These are phyloP conservation scores for Panagrolaimus sp. DNA, from an alignment of 1,140 invertebrate genomes.

Conservation along the genomic window DNA sequence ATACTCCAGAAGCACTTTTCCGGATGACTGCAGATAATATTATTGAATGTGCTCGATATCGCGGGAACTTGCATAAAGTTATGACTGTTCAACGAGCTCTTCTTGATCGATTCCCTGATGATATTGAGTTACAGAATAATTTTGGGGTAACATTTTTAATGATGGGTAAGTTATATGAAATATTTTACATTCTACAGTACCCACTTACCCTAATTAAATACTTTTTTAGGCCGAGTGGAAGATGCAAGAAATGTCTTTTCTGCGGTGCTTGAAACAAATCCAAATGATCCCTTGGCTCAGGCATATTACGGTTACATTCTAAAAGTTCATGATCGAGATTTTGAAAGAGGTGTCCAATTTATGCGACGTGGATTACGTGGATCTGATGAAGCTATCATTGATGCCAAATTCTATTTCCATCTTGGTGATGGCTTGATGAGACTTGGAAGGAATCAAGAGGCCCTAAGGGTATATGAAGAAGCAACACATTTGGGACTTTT, in stretches of 20 bases:
- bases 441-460: constrained; percentile 65
- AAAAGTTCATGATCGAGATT: constrained; percentile 70
- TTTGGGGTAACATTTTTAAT: constrained; percentile 74
- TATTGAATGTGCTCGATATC: constrained; percentile 72
- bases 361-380: constrained; percentile 67
- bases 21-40: constrained; percentile 66
- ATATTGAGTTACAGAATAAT: constrained; percentile 68
- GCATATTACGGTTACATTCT: constrained; percentile 77
- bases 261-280: constrained; percentile 67
- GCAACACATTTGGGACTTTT: constrained; percentile 72
- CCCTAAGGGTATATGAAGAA: constrained; percentile 66
- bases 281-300: constrained; percentile 68
- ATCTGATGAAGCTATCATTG: constrained; percentile 31
- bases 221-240: no score
- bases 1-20: constrained; percentile 66
- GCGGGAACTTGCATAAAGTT: constrained; percentile 66
- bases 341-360: constrained; percentile 67
- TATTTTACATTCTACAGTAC: no score
- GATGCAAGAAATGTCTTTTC: constrained; percentile 68
- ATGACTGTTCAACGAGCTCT: constrained; percentile 66
- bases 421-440: constrained; percentile 74
- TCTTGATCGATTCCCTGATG: constrained; percentile 69
- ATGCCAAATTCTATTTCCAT: constrained; percentile 71
- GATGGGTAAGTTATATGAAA: no score
- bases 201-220: no score